phyloP scores from a whole-genome alignment of 2,797 vertebrate genomes.

The Gadopsis bispinosus region DNA sequence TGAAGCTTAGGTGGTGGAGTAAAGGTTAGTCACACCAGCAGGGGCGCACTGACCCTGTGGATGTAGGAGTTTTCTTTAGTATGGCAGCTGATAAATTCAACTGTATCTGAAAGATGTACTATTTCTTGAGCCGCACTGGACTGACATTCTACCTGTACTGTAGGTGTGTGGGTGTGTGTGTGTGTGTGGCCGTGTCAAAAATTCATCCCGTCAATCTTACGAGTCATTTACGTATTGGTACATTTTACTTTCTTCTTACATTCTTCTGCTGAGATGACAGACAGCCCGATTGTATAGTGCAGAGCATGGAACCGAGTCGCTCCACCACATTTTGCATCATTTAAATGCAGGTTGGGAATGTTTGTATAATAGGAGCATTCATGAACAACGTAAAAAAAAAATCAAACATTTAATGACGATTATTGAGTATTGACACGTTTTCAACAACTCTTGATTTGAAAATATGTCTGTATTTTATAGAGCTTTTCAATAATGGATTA shows the following conservation, averaged over 20 bases:
- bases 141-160: not conserved
- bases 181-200: not conserved
- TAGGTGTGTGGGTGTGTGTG: not conserved
- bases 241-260: no score
- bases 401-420: not conserved
- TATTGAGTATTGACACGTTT: no score
- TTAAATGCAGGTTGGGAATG: not conserved
- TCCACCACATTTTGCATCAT: no score
- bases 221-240: not conserved
- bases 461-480: not conserved
- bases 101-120: no score
- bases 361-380: not conserved
- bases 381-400: not conserved
- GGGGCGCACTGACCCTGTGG: slow-evolving; percentile 19
- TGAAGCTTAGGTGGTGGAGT: slow-evolving; percentile 31
- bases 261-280: not conserved
- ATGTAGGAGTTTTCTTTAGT: not conserved
- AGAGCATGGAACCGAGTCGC: no score
- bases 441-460: no score
- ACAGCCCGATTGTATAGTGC: no score
- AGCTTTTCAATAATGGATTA: not conserved
- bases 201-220: not conserved
- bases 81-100: not conserved
- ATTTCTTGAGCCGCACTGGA: not conserved
- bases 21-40: slow-evolving; percentile 47